These are phyloP conservation scores for Hirtodrosophila confusa DNA, from an alignment of 2,888 invertebrate species.

Conservation along the genomic window DNA sequence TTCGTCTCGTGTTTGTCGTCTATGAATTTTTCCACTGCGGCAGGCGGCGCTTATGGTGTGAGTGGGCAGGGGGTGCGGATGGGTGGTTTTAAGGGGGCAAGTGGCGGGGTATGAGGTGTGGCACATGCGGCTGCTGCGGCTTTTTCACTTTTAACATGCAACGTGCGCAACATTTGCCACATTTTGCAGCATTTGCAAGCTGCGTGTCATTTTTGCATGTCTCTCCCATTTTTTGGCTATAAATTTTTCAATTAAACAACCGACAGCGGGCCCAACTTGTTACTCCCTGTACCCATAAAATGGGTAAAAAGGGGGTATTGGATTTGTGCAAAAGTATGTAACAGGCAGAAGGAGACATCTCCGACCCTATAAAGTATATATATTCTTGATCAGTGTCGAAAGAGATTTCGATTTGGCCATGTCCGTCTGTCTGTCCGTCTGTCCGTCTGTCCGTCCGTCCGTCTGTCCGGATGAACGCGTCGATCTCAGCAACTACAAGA, in stretches of 20 bases:
- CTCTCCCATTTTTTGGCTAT: slow-evolving; percentile 48
- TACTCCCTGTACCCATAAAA: no score
- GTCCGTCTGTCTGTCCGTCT: no score
- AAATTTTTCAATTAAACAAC: slow-evolving; percentile 63
- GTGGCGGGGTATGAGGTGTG: slow-evolving; percentile 43
- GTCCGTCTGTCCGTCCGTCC: no score
- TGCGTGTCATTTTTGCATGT: slow-evolving; percentile 67
- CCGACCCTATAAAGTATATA: no score
- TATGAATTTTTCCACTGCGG: slow-evolving; percentile 70
- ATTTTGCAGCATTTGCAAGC: slow-evolving; percentile 59
- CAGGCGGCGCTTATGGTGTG: slow-evolving; percentile 34
- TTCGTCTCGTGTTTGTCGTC: slow-evolving; percentile 75
- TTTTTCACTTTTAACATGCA: slow-evolving; percentile 78
- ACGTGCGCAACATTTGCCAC: slow-evolving; percentile 46
- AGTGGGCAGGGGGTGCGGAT: neutral
- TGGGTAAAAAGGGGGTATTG: no score
- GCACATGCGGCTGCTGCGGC: slow-evolving; percentile 79
- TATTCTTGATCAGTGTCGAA: no score
- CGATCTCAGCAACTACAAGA: no score
- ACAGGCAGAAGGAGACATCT: no score
- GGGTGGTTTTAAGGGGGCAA: slow-evolving; percentile 5
- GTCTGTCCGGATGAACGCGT: no score
- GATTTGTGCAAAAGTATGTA: no score
- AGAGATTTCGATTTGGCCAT: no score
- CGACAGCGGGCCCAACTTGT: slow-evolving; percentile 26